Evolutionary conservation across 2,888 invertebrate genomes (phyloP).

Genomic region (Apodemia duryi): DNA sequence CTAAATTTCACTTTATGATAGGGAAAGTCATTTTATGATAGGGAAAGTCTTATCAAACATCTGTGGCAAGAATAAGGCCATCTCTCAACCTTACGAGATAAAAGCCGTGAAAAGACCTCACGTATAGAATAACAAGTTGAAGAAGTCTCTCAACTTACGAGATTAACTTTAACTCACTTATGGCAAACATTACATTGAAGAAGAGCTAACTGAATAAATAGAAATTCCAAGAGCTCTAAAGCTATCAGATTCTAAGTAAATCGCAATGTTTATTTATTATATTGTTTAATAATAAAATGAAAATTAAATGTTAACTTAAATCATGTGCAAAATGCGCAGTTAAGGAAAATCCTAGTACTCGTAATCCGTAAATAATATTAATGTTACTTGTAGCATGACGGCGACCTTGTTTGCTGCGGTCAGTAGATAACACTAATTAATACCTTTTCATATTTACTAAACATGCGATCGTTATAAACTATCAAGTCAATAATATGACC

Average conservation of each 20-base stretch:
- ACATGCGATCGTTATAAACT: constrained; percentile 9
- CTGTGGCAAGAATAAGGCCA: too few relatives aligned
- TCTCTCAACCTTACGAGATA: too few relatives aligned
- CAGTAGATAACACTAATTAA: constrained; percentile 9
- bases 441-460: constrained; percentile 9
- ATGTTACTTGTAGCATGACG: constrained; percentile 6
- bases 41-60: too few relatives aligned
- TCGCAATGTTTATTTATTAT: too few relatives aligned
- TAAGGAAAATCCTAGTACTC: constrained; percentile 5
- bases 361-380: constrained; percentile 5
- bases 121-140: too few relatives aligned
- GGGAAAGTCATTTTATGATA: too few relatives aligned
- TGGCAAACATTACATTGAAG: too few relatives aligned
- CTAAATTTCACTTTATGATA: too few relatives aligned
- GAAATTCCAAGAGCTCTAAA: not conserved
- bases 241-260: not conserved
- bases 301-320: not conserved
- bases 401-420: constrained; percentile 10
- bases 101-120: too few relatives aligned
- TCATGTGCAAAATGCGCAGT: not conserved
- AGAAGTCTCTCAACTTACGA: too few relatives aligned
- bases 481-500: constrained; percentile 5
- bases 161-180: too few relatives aligned
- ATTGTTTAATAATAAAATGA: too few relatives aligned
- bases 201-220: not conserved